Evolutionary conservation across 2,113 vertebrate genomes (phyloP), one percentile per base, ranked within the genome.

Genomic region (Sterrhoptilus dennistouni): DNA sequence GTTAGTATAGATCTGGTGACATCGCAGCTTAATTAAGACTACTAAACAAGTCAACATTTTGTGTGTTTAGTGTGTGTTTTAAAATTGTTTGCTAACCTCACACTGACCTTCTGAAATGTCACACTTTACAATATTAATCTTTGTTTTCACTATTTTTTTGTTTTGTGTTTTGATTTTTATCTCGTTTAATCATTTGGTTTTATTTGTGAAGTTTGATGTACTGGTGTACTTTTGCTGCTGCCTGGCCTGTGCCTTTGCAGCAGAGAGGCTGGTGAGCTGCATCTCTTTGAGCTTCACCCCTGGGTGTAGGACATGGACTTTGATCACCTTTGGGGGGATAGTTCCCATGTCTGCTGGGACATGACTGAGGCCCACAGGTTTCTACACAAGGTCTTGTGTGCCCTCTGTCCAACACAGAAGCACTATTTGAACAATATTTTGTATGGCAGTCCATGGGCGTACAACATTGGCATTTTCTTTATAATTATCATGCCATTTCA

Each of bases 11-110:
- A 89, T 96, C 90, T 59, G 63, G 75, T 95, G 89, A 89, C 97
- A 95, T 70, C 5, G 95, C 68, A 56, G 38, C 74, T 96, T 97
- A 97, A 97, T 98, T 98, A 97, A 44, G 92, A 83, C 95, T 97
- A 89, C 95, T 96, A 95, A 97, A 87, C 87, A 78, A 96, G 93
- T 96, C 97, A 97, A 97, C 95, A 92, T 96, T 96, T 96, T 80
- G 79, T 36, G 36, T 97, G 76, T 96, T 97, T 96, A 87, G 89
- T 87, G 13, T 42, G 5, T 93, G 78, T 87, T 94, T 94, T 90
- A 83, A 96, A 97, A 90, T 96, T 87, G 92, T 96, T 93, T 96
- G 83, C 95, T 97, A 94, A 77, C 57, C 94, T 96, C 70, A 33
- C 50, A 83, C 0, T 83, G 84, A 84, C 92, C 95, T 96, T 95